A percentile compares a stretch with the other conserved stretches of the same genome.
phyloP scores from a whole-genome alignment of 2,888 invertebrate species.

The Macrophya alboannulata region DNA sequence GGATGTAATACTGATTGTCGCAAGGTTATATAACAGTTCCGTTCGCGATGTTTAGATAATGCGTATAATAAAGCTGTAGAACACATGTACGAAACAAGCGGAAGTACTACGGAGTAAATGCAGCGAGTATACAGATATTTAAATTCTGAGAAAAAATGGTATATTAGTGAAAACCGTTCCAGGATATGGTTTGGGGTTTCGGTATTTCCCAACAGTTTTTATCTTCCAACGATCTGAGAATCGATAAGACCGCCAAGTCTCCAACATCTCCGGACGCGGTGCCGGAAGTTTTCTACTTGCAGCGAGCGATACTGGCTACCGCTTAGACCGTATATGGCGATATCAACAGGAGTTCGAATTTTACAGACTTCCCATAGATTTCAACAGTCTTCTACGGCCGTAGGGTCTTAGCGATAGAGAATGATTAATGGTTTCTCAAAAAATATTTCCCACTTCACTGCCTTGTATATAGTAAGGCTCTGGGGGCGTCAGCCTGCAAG shows the following conservation, averaged over 20 bases:
- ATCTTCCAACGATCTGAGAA: slow-evolving; percentile 16
- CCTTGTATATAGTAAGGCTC: background rate
- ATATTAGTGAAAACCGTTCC: background rate
- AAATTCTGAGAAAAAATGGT: background rate
- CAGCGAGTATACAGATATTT: background rate
- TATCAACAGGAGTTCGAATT: slow-evolving; percentile 33
- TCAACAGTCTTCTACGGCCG: background rate
- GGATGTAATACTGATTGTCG: slow-evolving; percentile 3
- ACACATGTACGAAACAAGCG: background rate
- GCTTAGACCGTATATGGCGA: slow-evolving; percentile 26
- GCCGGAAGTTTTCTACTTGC: slow-evolving; percentile 37
- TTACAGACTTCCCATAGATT: slow-evolving; percentile 31
- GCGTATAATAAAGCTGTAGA: background rate
- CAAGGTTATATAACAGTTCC: background rate
- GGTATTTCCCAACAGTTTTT: background rate
- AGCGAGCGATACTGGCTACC: background rate
- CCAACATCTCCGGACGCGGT: slow-evolving; percentile 33
- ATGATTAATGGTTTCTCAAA: slow-evolving; percentile 32
- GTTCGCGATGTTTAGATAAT: background rate
- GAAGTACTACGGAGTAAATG: background rate
- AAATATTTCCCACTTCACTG: background rate
- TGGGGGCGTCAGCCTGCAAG: background rate
- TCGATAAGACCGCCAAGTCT: slow-evolving; percentile 8
- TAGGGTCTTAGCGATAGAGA: slow-evolving; percentile 18
- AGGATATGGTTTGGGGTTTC: slow-evolving; percentile 41